Evolutionary conservation across 2,888 invertebrate genomes (phyloP).

Genomic region (Aspidapion aeneum): DNA sequence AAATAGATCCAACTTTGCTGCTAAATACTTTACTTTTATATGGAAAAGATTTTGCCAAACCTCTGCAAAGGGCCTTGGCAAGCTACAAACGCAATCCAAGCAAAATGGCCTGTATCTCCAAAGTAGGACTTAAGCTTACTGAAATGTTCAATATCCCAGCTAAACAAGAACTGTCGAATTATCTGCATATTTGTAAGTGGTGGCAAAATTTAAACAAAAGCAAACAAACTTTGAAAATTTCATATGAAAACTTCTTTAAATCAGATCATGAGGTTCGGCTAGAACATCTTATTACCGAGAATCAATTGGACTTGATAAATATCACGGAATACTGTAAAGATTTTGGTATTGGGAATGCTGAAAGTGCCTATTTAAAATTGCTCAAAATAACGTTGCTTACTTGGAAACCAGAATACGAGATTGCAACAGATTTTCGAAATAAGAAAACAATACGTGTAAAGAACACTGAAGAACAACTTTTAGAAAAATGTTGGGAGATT

Average conservation of each 20-base stretch:
- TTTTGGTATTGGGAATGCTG: constrained; percentile 43
- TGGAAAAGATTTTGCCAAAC: constrained; percentile 18
- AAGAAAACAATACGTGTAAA: constrained; percentile 32
- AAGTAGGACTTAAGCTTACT: constrained; percentile 31
- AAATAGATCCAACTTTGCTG: constrained; percentile 44
- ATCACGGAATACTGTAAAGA: constrained; percentile 48
- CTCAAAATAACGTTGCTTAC: constrained; percentile 31
- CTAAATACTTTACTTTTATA: constrained; percentile 38
- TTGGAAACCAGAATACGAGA: constrained; percentile 48
- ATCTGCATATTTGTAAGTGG: constrained; percentile 35
- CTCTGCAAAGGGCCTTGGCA: constrained; percentile 29
- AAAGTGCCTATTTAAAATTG: constrained; percentile 25
- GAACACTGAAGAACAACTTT: constrained; percentile 36
- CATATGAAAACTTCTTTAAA: constrained; percentile 36
- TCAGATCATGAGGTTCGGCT: constrained; percentile 26
- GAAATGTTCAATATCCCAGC: constrained; percentile 24
- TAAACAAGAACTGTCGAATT: constrained; percentile 24
- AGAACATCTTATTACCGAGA: constrained; percentile 30
- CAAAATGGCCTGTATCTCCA: constrained; percentile 33
- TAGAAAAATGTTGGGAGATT: constrained; percentile 40
- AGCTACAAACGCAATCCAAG: constrained; percentile 34
- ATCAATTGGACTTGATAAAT: constrained; percentile 34
- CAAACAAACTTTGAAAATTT: constrained; percentile 17
- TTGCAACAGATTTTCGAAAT: constrained; percentile 31
- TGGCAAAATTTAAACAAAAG: constrained; percentile 32